Conservation (phyloP, 1,140 invertebrate species). For the Paralvinella palmiformis region DNA sequence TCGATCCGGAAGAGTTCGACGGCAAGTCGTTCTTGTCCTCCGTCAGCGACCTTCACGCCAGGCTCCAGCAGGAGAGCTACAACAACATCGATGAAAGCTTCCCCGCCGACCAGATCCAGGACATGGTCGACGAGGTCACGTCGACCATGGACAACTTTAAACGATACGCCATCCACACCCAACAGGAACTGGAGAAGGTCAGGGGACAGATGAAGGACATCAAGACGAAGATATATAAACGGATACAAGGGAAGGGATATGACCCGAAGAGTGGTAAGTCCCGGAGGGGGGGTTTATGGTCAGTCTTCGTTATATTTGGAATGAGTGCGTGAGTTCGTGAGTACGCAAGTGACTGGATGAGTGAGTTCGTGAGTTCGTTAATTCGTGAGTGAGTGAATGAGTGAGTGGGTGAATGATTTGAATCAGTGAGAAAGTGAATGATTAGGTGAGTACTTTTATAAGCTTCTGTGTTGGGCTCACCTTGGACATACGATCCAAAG, state of each 20-base stretch:
- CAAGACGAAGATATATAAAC: background rate
- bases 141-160: background rate
- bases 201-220: background rate
- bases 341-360: too few species aligned
- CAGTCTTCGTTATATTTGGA: too few species aligned
- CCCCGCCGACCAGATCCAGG: background rate
- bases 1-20: background rate
- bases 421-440: too few species aligned
- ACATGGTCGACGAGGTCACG: background rate
- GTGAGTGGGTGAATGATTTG: too few species aligned
- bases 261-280: background rate
- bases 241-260: background rate
- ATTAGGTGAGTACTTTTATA: too few species aligned
- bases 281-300: too few species aligned
- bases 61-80: background rate
- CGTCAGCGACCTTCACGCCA: background rate
- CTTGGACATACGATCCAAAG: too few species aligned
- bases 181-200: background rate
- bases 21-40: background rate
- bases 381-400: too few species aligned
- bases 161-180: background rate
- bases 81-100: background rate
- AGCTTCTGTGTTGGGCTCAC: too few species aligned
- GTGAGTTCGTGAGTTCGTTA: too few species aligned
- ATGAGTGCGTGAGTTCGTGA: too few species aligned